phyloP scores from a whole-genome alignment of 2,113 vertebrate genomes.

The Sarotherodon lohbergeri region DNA sequence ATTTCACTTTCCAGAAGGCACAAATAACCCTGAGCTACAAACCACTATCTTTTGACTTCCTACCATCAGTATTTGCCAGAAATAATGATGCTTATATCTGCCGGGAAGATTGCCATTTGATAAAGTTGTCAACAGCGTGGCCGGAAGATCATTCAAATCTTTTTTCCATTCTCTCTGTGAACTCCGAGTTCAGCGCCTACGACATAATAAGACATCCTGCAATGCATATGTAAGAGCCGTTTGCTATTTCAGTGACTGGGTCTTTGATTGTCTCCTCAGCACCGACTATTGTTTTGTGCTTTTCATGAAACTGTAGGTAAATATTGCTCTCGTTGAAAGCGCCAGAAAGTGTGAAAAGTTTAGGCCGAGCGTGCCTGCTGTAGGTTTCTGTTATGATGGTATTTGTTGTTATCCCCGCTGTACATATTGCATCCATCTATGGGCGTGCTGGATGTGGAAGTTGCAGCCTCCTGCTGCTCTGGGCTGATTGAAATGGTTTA shows the following conservation, averaged over 20 bases:
- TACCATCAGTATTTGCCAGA: not conserved
- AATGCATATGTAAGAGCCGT: not conserved
- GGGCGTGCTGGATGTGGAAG: constrained; percentile 8
- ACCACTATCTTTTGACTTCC: not conserved
- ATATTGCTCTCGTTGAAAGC: not conserved
- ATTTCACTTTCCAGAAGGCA: not conserved
- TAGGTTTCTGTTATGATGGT: not conserved
- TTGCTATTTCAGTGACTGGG: not conserved
- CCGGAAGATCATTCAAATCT: not conserved
- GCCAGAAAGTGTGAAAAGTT: not conserved
- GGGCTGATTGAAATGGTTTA: constrained; percentile 56
- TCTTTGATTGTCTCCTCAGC: not conserved
- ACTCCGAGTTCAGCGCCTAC: not conserved
- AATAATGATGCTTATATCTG: constrained; percentile 20
- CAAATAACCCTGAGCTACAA: not conserved
- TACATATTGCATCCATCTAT: constrained; percentile 49
- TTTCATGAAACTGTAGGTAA: not conserved
- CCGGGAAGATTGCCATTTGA: constrained; percentile 5
- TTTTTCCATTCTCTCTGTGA: not conserved
- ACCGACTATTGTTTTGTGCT: not conserved
- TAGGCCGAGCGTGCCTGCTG: not conserved
- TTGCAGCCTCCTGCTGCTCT: constrained; percentile 41
- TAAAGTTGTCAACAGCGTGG: constrained; percentile 19
- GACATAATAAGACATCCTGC: not conserved
- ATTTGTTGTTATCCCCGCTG: constrained; percentile 50